phyloP scores from a whole-genome alignment of 2,113 vertebrate genomes.

The Suncus etruscus region DNA sequence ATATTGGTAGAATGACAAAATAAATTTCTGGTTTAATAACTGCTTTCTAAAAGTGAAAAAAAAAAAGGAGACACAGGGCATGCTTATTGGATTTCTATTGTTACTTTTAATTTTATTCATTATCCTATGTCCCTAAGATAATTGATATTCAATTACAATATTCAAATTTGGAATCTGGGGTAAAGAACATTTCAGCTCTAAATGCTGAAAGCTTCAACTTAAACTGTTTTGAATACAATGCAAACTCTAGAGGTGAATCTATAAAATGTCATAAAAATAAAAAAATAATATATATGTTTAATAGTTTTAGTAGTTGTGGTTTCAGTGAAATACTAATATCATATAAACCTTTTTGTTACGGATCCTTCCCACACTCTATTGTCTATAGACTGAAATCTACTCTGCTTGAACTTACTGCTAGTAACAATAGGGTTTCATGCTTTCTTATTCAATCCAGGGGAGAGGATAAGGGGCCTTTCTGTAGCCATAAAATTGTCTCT shows the following conservation, averaged over 20 bases:
- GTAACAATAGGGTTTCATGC: background rate
- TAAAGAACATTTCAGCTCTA: background rate
- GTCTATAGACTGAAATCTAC: background rate
- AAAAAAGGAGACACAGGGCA: background rate
- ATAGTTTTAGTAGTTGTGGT: background rate
- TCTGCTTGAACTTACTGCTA: background rate
- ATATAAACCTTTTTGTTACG: background rate
- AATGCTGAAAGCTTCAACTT: background rate
- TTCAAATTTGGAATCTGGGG: background rate
- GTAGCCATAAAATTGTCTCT: constrained; percentile 11
- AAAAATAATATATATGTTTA: background rate
- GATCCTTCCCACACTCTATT: background rate
- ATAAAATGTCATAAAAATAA: background rate
- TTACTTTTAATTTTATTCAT: background rate
- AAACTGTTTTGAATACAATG: background rate
- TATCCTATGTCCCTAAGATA: background rate
- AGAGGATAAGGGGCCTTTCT: background rate
- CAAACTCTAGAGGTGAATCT: background rate
- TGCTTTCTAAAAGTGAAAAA: background rate
- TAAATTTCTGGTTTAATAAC: background rate
- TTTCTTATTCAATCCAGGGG: background rate
- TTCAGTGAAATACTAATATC: background rate
- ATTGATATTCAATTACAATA: background rate
- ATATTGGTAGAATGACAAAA: background rate
- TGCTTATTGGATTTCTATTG: background rate